Evolutionary conservation across 2,888 invertebrate species (phyloP).

Genomic region (Drosophila phalerata): DNA sequence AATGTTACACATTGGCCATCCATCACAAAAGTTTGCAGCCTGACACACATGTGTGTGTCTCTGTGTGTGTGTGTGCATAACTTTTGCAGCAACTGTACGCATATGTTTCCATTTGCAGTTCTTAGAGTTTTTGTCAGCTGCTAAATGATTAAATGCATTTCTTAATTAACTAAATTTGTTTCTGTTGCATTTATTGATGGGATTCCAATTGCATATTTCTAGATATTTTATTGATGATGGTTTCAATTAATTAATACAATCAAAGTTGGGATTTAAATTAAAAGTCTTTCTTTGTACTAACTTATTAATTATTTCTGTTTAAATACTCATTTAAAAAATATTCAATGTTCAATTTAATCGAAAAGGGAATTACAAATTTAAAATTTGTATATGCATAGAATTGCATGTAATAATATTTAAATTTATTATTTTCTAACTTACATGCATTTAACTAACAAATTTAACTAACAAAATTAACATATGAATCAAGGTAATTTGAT

Average conservation of each 20-base stretch:
- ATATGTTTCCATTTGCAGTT: constrained; percentile 11
- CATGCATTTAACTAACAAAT: no score
- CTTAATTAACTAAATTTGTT: not conserved
- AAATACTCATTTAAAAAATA: no score
- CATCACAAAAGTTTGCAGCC: constrained; percentile 15
- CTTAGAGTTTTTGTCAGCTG: constrained; percentile 19
- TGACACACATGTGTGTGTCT: not conserved
- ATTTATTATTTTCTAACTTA: no score
- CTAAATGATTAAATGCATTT: constrained; percentile 33
- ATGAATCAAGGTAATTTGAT: no score
- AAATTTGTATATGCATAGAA: no score
- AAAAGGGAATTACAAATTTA: no score
- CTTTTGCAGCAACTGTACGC: constrained; percentile 30
- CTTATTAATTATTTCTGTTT: no score
- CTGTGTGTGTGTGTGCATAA: constrained; percentile 21
- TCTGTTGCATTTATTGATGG: not conserved
- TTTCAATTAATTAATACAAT: not conserved
- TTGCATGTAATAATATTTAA: no score
- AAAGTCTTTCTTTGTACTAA: no score
- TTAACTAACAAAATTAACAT: no score
- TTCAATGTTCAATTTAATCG: no score
- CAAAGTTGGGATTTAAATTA: no score
- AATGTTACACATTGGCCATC: constrained; percentile 37
- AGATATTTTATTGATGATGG: not conserved
- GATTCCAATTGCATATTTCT: not conserved